phyloP scores from a whole-genome alignment of 1,140 invertebrate species.

The Nebria ingens region DNA sequence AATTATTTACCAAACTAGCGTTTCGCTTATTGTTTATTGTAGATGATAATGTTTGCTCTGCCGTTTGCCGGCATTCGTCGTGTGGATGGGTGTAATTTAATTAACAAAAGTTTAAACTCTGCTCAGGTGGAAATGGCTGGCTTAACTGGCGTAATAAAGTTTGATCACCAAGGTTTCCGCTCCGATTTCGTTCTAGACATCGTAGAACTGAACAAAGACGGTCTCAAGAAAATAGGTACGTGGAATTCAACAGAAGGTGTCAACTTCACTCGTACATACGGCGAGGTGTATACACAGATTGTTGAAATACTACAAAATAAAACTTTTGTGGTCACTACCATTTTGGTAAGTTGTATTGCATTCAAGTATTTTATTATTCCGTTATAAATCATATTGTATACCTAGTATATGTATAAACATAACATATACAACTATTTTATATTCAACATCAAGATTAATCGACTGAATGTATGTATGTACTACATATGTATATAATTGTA shows the following conservation, averaged over 20 bases:
- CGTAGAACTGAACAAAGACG: slow-evolving; percentile 73
- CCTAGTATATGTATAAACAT: slow-evolving; percentile 17
- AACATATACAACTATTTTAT: background rate
- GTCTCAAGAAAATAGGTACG: slow-evolving; percentile 71
- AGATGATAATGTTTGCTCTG: too few species aligned
- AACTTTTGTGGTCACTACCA: slow-evolving; percentile 83
- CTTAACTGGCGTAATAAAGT: slow-evolving; percentile 85
- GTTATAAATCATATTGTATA: background rate
- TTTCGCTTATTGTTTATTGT: too few species aligned
- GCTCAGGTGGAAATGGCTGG: slow-evolving; percentile 80
- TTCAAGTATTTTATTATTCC: slow-evolving; percentile 7
- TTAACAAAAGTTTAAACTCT: slow-evolving; percentile 9
- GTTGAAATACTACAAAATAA: slow-evolving; percentile 85
- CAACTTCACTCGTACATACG: slow-evolving; percentile 81
- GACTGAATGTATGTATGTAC: too few species aligned
- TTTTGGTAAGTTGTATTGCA: slow-evolving; percentile 58
- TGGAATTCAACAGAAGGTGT: slow-evolving; percentile 83
- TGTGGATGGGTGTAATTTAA: background rate
- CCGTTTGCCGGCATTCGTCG: too few species aligned
- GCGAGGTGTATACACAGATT: slow-evolving; percentile 70
- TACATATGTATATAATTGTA: too few species aligned
- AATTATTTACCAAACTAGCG: too few species aligned
- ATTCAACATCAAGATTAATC: too few species aligned
- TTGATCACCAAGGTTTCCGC: slow-evolving; percentile 87
- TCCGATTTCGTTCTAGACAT: slow-evolving; percentile 86